Percentiles rank a stretch among this genome's conserved stretches.
phyloP scores from a whole-genome alignment of 2,113 vertebrate genomes.

The Formicarius rufipectus region DNA sequence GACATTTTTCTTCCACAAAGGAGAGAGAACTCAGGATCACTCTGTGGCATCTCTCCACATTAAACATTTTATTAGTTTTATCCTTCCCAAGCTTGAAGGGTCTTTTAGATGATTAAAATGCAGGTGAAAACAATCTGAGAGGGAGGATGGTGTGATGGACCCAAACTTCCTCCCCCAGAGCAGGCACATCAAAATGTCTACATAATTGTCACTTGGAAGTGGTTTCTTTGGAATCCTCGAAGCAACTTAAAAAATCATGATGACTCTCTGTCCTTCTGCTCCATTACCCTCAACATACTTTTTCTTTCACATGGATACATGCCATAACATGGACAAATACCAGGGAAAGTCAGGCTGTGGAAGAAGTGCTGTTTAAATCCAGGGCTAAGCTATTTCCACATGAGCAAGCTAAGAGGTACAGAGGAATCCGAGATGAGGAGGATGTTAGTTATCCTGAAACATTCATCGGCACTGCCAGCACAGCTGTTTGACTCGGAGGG shows the following conservation, averaged over 20 bases:
- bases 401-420: conserved; percentile 16
- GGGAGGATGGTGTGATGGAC: neutral
- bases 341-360: neutral
- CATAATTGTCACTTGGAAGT: neutral
- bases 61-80: neutral
- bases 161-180: neutral
- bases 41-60: neutral
- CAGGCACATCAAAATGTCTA: neutral
- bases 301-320: conserved; percentile 9
- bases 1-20: neutral
- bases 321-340: neutral
- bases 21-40: neutral
- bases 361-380: neutral
- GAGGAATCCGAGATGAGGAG: conserved; percentile 1
- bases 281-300: conserved; percentile 35
- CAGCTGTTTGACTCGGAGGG: neutral
- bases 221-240: neutral
- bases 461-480: conserved; percentile 29
- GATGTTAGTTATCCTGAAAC: conserved; percentile 62
- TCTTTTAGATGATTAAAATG: neutral
- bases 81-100: neutral
- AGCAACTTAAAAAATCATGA: conserved; percentile 43
- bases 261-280: conserved; percentile 33
- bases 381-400: conserved; percentile 20
- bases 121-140: neutral